Base-by-base conservation (phyloP, 1,140 invertebrate genomes). In the Armadillidium nasatum region DNA sequence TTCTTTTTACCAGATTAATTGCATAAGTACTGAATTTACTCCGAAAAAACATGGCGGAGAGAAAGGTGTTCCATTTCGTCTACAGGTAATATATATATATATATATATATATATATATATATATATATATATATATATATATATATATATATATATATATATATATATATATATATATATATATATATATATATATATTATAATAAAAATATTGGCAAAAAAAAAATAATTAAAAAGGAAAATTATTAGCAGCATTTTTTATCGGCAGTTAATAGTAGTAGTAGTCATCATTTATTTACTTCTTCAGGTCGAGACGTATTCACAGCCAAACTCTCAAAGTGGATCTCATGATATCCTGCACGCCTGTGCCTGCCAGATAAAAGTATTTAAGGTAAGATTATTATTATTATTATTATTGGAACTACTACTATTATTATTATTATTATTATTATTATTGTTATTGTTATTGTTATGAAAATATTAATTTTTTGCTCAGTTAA, bases 11-110 rank as follows among this genome's bases (percentile, higher is more conserved):
- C 76, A 86, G 92, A 91, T 98, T 3, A 96, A 98, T 85, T 97
- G 95, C 84, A 98, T 98, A 77, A 97, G 94, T 78, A 98, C 96
- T 4, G 96, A 98, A 86, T 98, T 98, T 84, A 98, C 96, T 0
- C 94, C 95, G 0, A 97, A 97, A 84, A 98, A 98, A 84, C 96
- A 98, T 85, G 96, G 96, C 43, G 96, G 96, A 4, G 96, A 98
- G 85, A 98, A 98, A 85, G 96, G 96, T 7, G 95, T 98, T 11
- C 96, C 96, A 43, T 98, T 98, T 86, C 89, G 96, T 22, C 92
- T 98, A 78, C 94, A 97, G 85, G 93, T 98, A 21, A 86, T 87
- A 72, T 86, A 23, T 44, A 21, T 33, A 33, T 33, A 33, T 33
- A 33, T 33, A 33, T 33, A 33, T 33, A 33, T 33, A n/a, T 33